Conservation (phyloP, 2,797 vertebrate genomes). For the Meriones psammophilus region DNA sequence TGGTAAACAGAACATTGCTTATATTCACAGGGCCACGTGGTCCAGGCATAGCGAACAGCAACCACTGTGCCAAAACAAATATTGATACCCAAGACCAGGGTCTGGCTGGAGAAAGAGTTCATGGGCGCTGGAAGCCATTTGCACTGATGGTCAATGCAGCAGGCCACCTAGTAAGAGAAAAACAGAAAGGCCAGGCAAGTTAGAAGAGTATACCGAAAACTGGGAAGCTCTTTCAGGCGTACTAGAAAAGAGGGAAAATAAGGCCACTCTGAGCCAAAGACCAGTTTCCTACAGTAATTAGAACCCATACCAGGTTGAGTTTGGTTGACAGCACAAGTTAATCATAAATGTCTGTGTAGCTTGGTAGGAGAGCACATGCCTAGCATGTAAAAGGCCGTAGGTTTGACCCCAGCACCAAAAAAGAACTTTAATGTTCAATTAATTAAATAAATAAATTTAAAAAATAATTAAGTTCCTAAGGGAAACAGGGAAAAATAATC, state of each 20-base stretch:
- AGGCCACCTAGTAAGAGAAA: conserved; percentile 88
- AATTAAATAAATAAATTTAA: background rate
- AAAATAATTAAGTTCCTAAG: background rate
- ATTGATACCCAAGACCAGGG: conserved; percentile 83
- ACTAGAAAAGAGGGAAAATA: background rate
- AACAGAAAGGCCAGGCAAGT: background rate
- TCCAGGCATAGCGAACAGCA: conserved; percentile 94
- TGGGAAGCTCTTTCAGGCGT: background rate
- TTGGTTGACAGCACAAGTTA: background rate
- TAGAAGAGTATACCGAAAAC: background rate
- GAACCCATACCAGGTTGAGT: background rate
- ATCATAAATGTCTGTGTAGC: background rate
- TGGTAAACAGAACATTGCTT: conserved; percentile 93
- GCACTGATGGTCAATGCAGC: conserved; percentile 71
- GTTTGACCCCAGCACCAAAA: background rate
- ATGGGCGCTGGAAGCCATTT: conserved; percentile 89
- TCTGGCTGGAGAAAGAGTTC: conserved; percentile 14
- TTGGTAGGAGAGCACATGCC: background rate
- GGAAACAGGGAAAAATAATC: background rate
- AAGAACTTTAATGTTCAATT: background rate
- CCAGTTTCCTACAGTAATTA: conserved; percentile 5
- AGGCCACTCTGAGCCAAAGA: background rate
- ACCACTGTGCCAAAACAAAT: conserved; percentile 80
- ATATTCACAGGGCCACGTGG: conserved; percentile 94
- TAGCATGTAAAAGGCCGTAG: background rate